These are phyloP conservation scores for Aphidius gifuensis DNA, from an alignment of 1,140 invertebrate genomes.

Conservation along the genomic window DNA sequence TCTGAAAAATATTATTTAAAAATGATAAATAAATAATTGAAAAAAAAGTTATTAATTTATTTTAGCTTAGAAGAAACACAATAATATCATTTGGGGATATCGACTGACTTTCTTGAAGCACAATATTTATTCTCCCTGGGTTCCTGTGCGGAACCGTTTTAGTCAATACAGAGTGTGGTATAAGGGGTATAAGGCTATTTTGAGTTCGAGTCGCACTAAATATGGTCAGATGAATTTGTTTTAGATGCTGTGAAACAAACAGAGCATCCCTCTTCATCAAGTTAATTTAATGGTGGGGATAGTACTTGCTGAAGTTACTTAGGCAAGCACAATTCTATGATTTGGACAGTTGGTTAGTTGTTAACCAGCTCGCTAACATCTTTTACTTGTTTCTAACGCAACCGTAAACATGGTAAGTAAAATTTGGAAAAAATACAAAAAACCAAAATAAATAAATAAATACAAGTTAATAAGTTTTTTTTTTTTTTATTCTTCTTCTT, in stretches of 20 bases:
- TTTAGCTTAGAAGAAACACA: too few species aligned
- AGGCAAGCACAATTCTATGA: conserved; percentile 51
- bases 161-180: conserved; percentile 36
- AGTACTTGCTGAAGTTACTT: conserved; percentile 50
- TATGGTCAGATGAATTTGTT: conserved; percentile 53
- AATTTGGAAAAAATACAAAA: background rate
- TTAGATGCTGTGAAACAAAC: conserved; percentile 40
- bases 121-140: background rate
- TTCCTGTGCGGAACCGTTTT: conserved; percentile 41
- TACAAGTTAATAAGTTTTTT: background rate
- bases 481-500: background rate
- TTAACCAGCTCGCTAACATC: conserved; percentile 51
- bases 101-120: background rate
- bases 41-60: too few species aligned
- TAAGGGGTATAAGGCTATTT: conserved; percentile 49
- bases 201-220: conserved; percentile 52
- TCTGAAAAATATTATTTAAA: too few species aligned
- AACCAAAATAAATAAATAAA: background rate
- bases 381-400: conserved; percentile 32
- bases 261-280: conserved; percentile 38
- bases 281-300: conserved; percentile 42
- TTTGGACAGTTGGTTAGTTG: conserved; percentile 53
- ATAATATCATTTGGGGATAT: background rate
- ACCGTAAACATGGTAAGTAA: conserved; percentile 48
- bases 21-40: too few species aligned